Base-by-base conservation (phyloP, 2,888 invertebrate genomes). In the Monopis laevigella region DNA sequence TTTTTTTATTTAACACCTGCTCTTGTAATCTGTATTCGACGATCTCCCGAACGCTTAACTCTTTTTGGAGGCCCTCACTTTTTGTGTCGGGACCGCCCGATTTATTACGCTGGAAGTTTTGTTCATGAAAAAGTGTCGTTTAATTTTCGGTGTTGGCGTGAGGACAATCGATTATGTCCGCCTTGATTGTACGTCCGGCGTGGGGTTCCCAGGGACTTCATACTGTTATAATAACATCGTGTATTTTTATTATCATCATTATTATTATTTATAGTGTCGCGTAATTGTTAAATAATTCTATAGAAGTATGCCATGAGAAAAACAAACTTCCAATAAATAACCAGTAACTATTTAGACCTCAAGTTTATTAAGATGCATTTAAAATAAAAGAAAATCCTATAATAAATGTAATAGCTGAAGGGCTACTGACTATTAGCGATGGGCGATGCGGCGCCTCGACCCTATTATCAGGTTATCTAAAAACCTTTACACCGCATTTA, bases 1-100 rank as follows among this genome's bases (percentile, higher is more conserved):
- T 80, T 78, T 80, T 80, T 80, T 78, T 75, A 73, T 78, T 78
- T 80, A 80, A 80, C 78, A 80, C 78, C 78, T 78, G 78, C 78
- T 67, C 66, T 68, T 54, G 72, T 72, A 78, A 80, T 80, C 78
- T 73, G 74, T 74, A 66, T 71, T 68, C 70, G 66, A 70, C 72
- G 72, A 80, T 78, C 78, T 74, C 61, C 66, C 65, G 66, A 75
- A 72, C 77, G 78, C 74, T 78, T 77, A 77, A 77, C 73, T 75
- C 75, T 78, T 80, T 80, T 77, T 77, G 64, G 71, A 39, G 27
- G 52, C 59, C 11, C 53, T 62, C 21, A 12, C 8, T 61, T 69
- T 63, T 65, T 54, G 57, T 65, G 66, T 60, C 62, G 59, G 62
- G 54, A 51, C 49, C 57, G 58, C 51, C 56, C 66, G 68, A 74